These are phyloP conservation scores for Periophthalmus magnuspinnatus DNA, from an alignment of 2,797 vertebrate genomes.

Conservation along the genomic window DNA sequence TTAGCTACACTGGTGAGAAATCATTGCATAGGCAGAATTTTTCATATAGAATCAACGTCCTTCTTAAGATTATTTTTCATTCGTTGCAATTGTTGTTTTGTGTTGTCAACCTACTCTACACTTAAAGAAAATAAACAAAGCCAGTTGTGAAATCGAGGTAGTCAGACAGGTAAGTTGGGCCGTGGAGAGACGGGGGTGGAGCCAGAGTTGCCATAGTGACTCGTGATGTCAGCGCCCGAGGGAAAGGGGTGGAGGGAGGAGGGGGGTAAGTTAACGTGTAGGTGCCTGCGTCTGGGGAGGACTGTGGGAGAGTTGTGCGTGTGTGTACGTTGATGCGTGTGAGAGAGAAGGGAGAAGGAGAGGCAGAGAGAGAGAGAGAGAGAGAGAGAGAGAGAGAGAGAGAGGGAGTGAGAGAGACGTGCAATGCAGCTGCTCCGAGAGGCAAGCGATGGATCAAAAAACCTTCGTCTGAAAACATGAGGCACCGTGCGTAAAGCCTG, in stretches of 20 bases:
- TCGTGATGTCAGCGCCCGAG: constrained; percentile 74
- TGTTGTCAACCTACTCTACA: not conserved
- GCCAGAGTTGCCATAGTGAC: constrained; percentile 73
- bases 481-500: constrained; percentile 26
- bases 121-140: not conserved
- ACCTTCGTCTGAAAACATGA: constrained; percentile 32
- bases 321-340: constrained; percentile 14
- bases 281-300: constrained; percentile 66
- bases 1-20: constrained; percentile 22
- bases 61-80: not conserved
- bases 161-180: constrained; percentile 74
- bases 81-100: not conserved
- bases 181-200: constrained; percentile 61
- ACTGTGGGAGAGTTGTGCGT: constrained; percentile 24
- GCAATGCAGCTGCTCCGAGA: constrained; percentile 37
- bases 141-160: constrained; percentile 37
- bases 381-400: constrained; percentile 20
- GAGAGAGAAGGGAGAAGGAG: constrained; percentile 1
- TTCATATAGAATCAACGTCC: not conserved
- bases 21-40: constrained; percentile 37
- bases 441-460: constrained; percentile 46
- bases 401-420: constrained; percentile 13
- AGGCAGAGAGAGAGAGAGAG: constrained; percentile 8
- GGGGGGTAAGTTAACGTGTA: constrained; percentile 70
- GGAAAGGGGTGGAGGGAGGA: constrained; percentile 1